A percentile compares a stretch with the other conserved stretches of the same genome.
Conservation (phyloP, 2,888 invertebrate species). For the Rotaria sp. region DNA sequence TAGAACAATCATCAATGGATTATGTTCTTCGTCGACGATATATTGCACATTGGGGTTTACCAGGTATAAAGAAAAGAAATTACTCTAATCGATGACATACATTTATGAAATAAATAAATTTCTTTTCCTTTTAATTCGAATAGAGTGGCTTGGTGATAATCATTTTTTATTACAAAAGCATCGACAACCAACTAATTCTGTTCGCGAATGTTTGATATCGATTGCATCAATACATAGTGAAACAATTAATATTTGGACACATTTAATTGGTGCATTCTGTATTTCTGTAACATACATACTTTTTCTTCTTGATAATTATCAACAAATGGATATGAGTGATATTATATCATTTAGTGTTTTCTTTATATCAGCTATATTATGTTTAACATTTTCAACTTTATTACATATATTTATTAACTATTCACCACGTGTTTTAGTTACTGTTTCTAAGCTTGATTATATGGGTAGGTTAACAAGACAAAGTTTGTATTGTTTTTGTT, state of each 20-base stretch:
- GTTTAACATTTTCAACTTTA: constrained; percentile 24
- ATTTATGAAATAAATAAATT: no score
- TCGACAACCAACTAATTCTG: constrained; percentile 87
- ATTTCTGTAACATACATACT: not conserved
- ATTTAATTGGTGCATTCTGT: constrained; percentile 65
- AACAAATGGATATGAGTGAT: constrained; percentile 19
- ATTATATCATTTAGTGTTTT: not conserved
- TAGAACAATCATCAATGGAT: not conserved
- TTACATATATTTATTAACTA: constrained; percentile 24
- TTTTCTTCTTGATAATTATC: constrained; percentile 22
- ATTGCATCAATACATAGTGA: constrained; percentile 97
- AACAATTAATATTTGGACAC: constrained; percentile 98
- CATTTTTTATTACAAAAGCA: constrained; percentile 91
- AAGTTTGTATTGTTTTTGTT: no score
- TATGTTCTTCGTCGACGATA: not conserved
- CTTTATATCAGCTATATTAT: constrained; percentile 5
- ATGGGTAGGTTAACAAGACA: not conserved
- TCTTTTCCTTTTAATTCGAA: no score
- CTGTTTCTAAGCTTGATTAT: not conserved
- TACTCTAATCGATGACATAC: not conserved
- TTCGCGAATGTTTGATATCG: constrained; percentile 89
- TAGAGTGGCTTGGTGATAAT: constrained; percentile 85
- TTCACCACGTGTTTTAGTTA: constrained; percentile 19
- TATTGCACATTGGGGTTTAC: constrained; percentile 26
- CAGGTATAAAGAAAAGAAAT: not conserved